Evolutionary conservation across 2,888 invertebrate genomes (phyloP).

Genomic region (Glyphotaelius pellucidus): DNA sequence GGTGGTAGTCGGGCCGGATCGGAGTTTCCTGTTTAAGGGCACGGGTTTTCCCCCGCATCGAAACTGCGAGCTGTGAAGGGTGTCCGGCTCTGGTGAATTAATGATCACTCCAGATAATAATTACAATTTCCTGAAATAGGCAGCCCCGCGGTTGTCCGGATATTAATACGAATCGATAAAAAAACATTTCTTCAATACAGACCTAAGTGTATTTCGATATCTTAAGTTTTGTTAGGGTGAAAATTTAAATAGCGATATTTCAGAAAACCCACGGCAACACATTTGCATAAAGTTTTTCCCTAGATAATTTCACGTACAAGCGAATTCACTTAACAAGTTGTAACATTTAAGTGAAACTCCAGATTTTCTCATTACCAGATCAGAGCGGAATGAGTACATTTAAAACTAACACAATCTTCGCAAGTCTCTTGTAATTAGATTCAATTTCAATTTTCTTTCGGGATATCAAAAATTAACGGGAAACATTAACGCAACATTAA

Average conservation of each 20-base stretch:
- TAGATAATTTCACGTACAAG: constrained; percentile 49
- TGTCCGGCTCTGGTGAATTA: constrained; percentile 33
- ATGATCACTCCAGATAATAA: constrained; percentile 46
- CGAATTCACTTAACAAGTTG: constrained; percentile 40
- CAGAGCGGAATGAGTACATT: constrained; percentile 40
- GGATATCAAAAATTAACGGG: constrained; percentile 65
- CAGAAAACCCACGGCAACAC: not conserved
- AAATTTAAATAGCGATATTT: not conserved
- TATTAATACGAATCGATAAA: constrained; percentile 14
- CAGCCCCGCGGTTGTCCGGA: constrained; percentile 34
- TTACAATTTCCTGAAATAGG: constrained; percentile 41
- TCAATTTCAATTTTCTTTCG: constrained; percentile 58
- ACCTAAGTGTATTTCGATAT: not conserved
- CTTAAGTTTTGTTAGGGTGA: not conserved
- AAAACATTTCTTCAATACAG: not conserved
- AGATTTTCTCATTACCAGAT: constrained; percentile 53
- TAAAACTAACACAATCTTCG: constrained; percentile 49
- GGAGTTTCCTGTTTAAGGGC: constrained; percentile 39
- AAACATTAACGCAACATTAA: constrained; percentile 64
- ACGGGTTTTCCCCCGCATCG: not conserved
- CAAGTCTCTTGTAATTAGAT: constrained; percentile 53
- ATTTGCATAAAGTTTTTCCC: constrained; percentile 20
- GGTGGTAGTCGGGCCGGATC: not conserved
- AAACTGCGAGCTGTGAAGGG: not conserved
- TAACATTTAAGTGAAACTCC: constrained; percentile 53